A percentile compares a stretch with the other conserved stretches of the same genome.
phyloP scores from a whole-genome alignment of 2,113 vertebrate genomes.

The Poeciliopsis prolifica region DNA sequence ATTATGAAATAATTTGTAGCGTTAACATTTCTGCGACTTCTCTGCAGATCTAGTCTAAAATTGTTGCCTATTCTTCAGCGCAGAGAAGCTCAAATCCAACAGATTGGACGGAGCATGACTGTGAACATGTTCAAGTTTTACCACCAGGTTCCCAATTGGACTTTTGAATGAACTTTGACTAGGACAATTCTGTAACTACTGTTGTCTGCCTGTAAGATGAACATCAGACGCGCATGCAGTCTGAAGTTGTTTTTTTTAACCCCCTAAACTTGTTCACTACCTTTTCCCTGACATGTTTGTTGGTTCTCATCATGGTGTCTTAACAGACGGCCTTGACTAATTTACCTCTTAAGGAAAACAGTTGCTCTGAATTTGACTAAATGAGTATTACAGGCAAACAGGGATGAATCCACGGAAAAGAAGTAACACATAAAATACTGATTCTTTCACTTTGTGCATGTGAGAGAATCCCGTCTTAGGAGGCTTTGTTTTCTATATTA shows the following conservation, averaged over 20 bases:
- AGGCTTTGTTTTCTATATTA: constrained; percentile 7
- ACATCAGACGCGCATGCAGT: neutral
- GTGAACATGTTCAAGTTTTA: neutral
- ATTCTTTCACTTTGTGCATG: constrained; percentile 10
- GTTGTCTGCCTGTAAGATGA: neutral
- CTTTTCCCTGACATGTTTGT: neutral
- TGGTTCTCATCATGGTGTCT: neutral
- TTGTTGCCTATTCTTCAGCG: too few species aligned
- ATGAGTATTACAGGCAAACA: neutral
- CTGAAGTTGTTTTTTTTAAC: neutral
- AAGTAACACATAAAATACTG: neutral
- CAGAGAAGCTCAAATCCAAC: too few species aligned
- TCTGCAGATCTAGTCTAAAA: too few species aligned
- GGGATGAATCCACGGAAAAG: neutral
- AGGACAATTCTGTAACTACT: neutral
- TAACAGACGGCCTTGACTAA: neutral
- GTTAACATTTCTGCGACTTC: too few species aligned
- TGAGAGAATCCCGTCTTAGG: neutral
- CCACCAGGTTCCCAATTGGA: neutral
- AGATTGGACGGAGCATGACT: neutral
- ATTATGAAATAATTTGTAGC: too few species aligned
- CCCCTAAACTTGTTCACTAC: neutral
- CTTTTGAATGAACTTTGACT: neutral
- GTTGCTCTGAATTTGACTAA: neutral
- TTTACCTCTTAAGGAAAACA: neutral